Evolutionary conservation across 1,140 invertebrate species (phyloP).

Genomic region (Drosophila prosaltans): DNA sequence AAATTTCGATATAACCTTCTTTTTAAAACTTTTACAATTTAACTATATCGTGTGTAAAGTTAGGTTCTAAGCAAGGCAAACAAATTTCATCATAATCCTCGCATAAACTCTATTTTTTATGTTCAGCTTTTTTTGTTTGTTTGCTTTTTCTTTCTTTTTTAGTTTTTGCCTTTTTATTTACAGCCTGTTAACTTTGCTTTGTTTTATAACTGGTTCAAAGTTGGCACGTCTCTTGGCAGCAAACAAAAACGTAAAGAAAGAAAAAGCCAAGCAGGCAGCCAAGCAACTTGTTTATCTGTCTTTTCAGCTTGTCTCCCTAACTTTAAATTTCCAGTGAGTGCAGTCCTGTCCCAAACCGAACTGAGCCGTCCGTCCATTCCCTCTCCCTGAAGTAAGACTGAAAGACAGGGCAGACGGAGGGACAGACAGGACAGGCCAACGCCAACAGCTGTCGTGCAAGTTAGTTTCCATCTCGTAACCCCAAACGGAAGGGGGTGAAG

Average conservation of each 20-base stretch:
- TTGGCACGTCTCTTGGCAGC: conserved; percentile 67
- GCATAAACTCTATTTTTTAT: conserved; percentile 2
- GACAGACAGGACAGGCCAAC: conserved; percentile 53
- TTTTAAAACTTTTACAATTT: neutral
- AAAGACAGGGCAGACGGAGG: conserved; percentile 14
- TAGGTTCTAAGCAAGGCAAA: conserved; percentile 60
- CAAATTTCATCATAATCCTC: conserved; percentile 69
- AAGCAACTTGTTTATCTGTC: conserved; percentile 71
- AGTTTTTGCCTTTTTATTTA: conserved; percentile 46
- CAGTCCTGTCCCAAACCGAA: conserved; percentile 12
- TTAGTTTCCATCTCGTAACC: conserved; percentile 57
- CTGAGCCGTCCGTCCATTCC: conserved; percentile 11
- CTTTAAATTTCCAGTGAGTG: conserved; percentile 44
- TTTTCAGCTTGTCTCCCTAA: conserved; percentile 63
- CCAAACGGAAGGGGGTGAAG: neutral
- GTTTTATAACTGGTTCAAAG: conserved; percentile 79
- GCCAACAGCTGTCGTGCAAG: conserved; percentile 72
- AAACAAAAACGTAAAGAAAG: conserved; percentile 31
- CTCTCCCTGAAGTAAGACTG: conserved; percentile 40
- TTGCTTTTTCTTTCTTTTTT: neutral
- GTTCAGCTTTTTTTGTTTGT: conserved; percentile 1
- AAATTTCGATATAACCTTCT: too few species aligned
- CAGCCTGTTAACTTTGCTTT: conserved; percentile 56
- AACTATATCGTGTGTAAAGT: neutral
- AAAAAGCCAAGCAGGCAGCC: conserved; percentile 31